These are phyloP conservation scores for Hippoglossus hippoglossus DNA, from an alignment of 2,797 vertebrate genomes.

Conservation along the genomic window DNA sequence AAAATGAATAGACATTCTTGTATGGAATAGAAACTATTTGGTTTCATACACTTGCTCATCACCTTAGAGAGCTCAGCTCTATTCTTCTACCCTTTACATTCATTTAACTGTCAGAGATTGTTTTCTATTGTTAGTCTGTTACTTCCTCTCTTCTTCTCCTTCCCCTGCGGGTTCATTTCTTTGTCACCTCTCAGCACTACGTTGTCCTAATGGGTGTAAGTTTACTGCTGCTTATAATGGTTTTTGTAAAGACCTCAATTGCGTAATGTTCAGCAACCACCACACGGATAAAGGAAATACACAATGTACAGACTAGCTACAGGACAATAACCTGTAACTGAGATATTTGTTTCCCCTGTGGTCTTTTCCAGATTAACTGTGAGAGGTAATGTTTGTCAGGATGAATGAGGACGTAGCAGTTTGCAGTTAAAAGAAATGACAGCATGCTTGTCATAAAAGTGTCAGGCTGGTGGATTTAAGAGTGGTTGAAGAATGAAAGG, in stretches of 20 bases:
- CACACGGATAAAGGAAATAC: not conserved
- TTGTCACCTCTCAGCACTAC: not conserved
- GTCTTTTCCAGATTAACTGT: not conserved
- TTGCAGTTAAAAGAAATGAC: not conserved
- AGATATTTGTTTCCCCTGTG: not conserved
- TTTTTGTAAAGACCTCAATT: not conserved
- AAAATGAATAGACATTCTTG: not conserved
- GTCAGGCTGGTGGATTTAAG: not conserved
- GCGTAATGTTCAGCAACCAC: not conserved
- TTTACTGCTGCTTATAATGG: not conserved
- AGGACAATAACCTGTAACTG: not conserved
- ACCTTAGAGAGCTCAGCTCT: not conserved
- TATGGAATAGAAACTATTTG: not conserved
- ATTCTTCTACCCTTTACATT: not conserved
- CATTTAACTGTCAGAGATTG: not conserved
- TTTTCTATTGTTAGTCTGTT: conserved; percentile 1
- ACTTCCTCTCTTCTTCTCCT: not conserved
- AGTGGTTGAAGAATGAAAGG: not conserved
- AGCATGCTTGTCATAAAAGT: conserved; percentile 2
- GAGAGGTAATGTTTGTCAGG: not conserved
- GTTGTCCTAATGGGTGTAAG: not conserved
- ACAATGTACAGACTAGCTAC: not conserved
- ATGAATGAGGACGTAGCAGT: not conserved
- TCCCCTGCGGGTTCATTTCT: not conserved
- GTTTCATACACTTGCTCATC: not conserved